A percentile compares a stretch with the other conserved stretches of the same genome.
Conservation (phyloP, 2,888 invertebrate species). For the Leptogaster cylindrica region DNA sequence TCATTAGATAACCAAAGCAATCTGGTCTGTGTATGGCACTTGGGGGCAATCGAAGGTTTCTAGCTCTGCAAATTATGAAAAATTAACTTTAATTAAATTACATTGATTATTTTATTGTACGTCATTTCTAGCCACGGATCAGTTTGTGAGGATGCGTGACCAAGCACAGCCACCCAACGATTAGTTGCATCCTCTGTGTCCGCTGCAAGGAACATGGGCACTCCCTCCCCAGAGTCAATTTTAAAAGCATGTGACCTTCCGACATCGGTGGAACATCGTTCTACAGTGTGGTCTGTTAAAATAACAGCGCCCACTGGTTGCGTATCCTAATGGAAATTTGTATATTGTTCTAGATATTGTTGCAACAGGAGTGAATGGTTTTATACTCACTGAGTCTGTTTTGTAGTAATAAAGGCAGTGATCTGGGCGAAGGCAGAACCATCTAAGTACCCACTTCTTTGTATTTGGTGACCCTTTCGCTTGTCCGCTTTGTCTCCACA, state of each 20-base stretch:
- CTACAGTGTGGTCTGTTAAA: constrained; percentile 81
- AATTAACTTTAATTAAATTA: background rate
- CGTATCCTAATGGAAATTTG: constrained; percentile 69
- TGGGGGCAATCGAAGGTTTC: constrained; percentile 82
- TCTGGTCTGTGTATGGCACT: constrained; percentile 82
- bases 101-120: constrained; percentile 48
- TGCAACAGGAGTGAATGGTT: constrained; percentile 1
- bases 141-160: constrained; percentile 78
- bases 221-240: constrained; percentile 73
- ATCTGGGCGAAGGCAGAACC: constrained; percentile 90
- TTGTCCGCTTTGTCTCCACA: constrained; percentile 75
- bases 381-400: constrained; percentile 80
- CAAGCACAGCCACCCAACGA: constrained; percentile 79
- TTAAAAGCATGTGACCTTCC: constrained; percentile 75
- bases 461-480: constrained; percentile 65
- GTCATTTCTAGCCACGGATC: constrained; percentile 71
- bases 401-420: constrained; percentile 96
- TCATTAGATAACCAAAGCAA: constrained; percentile 91
- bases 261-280: constrained; percentile 60
- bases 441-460: constrained; percentile 82
- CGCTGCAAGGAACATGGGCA: constrained; percentile 79
- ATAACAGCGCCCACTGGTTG: constrained; percentile 90
- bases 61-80: constrained; percentile 65
- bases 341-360: background rate
- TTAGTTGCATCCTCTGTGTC: constrained; percentile 75